Percentiles rank a stretch among this genome's conserved stretches.
Conservation (phyloP, 2,888 invertebrate genomes). For the Achlya flavicornis region DNA sequence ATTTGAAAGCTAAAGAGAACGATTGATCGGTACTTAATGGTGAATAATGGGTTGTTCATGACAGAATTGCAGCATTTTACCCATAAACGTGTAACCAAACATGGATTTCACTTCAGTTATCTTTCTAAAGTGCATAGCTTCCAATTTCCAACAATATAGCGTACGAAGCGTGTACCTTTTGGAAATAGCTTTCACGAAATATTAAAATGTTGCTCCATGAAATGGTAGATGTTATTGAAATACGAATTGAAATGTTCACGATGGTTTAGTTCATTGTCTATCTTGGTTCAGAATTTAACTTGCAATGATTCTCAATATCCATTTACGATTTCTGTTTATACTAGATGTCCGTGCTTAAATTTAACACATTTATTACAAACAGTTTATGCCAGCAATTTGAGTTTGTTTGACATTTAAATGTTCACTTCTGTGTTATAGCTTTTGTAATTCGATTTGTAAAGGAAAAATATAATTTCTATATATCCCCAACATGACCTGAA, state of each 20-base stretch:
- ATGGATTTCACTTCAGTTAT: not conserved
- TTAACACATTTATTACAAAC: not conserved
- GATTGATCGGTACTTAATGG: not conserved
- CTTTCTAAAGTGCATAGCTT: not conserved
- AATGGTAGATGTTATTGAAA: not conserved
- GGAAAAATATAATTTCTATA: not conserved
- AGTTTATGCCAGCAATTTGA: not conserved
- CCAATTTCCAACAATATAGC: constrained; percentile 9
- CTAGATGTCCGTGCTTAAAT: not conserved
- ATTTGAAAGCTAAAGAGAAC: not conserved
- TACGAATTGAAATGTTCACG: not conserved
- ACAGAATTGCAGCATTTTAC: not conserved
- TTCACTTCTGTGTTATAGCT: not conserved
- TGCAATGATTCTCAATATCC: not conserved
- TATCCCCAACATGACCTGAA: not conserved
- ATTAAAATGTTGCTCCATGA: not conserved
- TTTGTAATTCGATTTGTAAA: not conserved
- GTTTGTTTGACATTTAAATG: not conserved
- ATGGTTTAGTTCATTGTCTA: not conserved
- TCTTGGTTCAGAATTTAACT: not conserved
- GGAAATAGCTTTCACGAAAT: constrained; percentile 6
- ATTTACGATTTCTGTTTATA: not conserved
- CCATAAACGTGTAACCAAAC: not conserved
- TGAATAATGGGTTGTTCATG: not conserved
- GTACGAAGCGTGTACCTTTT: constrained; percentile 12